Conservation (phyloP, 1,140 invertebrate genomes). For the Cardiocondyla obscurior region DNA sequence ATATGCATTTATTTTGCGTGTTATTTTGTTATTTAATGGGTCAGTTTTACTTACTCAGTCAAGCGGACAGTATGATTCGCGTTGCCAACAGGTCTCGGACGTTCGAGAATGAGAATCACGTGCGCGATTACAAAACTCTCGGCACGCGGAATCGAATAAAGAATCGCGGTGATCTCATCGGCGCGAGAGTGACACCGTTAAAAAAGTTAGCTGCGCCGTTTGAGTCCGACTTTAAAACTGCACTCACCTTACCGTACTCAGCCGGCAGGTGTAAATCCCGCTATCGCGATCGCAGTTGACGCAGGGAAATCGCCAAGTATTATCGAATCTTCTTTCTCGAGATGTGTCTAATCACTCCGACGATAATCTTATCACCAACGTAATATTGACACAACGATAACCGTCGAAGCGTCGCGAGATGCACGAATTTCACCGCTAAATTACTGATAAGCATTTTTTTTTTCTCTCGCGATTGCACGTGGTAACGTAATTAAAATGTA, state of each 20-base stretch:
- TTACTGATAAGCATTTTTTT: neutral
- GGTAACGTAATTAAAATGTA: neutral
- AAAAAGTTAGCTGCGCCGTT: slow-evolving; percentile 14
- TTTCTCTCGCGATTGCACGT: neutral
- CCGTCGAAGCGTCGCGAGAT: neutral
- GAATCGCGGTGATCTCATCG: slow-evolving; percentile 21
- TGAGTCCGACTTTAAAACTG: neutral
- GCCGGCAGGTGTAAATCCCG: neutral
- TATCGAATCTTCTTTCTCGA: slow-evolving; percentile 3
- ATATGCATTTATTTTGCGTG: no score
- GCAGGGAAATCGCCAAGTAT: neutral
- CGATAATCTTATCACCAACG: slow-evolving; percentile 52
- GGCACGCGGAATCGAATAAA: slow-evolving; percentile 49
- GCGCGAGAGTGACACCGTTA: neutral
- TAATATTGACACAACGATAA: slow-evolving; percentile 34
- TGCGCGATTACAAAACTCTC: slow-evolving; percentile 34
- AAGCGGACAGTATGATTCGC: neutral
- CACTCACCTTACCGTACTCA: neutral
- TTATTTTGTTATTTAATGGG: no score
- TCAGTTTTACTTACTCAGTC: no score
- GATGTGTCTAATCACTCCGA: slow-evolving; percentile 6
- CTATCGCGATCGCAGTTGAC: neutral
- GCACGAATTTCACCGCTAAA: neutral
- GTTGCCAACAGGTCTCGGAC: neutral
- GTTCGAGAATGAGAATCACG: slow-evolving; percentile 1